Evolutionary conservation across 2,113 vertebrate species (phyloP), one percentile per base, ranked within the genome.

Genomic region (Crotalus viridis): DNA sequence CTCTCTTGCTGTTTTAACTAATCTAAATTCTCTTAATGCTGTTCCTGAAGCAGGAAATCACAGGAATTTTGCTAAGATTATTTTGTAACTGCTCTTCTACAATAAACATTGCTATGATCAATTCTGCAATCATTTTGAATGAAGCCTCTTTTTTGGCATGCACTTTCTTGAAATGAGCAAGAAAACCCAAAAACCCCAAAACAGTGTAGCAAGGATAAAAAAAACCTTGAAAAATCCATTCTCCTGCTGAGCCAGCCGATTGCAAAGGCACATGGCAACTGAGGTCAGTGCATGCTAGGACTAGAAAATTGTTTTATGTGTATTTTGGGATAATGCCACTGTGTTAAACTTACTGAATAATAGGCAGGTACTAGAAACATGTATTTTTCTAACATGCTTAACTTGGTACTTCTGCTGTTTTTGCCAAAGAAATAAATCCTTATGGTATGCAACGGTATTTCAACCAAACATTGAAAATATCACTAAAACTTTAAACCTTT

Each of bases 31-130:
- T 91, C 90, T 96, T 96, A 96, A 96, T 96, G 93, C 96, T 96
- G 91, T 95, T 90, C 91, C 59, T 94, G 95, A 96, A 94, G 94
- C 94, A 96, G 96, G 95, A 97, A 97, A 97, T 97, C 96, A 95
- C 95, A 95, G 95, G 94, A 97, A 96, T 93, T 93, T 95, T 85
- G 28, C 94, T 94, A 89, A 96, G 92, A 95, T 97, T 97, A 95
- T 95, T 93, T 94, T 93, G 93, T 96, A 96, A 96, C 91, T 93
- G 92, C 96, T 97, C 94, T 96, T 57, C 94, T 94, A 85, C 88
- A 94, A 92, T 96, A 0, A 43, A 1, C 95, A 93, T 94, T 93
- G 85, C 95, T 93, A 81, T 90, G 94, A 9, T 57, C 0, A 0
- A 93, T 93, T 90, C 93, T 91, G 91, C 86, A 94, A 0, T 92